These are phyloP conservation scores for Drosophila ficusphila DNA, from an alignment of 1,140 invertebrate genomes.

Conservation along the genomic window DNA sequence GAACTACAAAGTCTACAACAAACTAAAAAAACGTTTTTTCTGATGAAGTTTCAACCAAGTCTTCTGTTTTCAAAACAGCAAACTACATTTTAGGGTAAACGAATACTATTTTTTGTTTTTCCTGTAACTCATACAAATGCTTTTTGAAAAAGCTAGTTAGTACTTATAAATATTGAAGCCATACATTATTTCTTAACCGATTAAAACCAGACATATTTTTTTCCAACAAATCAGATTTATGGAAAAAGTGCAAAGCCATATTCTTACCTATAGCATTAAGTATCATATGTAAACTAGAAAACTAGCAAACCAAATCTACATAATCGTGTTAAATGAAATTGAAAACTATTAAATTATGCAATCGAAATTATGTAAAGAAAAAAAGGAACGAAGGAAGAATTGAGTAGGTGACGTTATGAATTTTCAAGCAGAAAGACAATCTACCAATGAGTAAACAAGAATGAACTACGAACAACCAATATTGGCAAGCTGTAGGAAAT, in stretches of 20 bases:
- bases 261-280: conserved; percentile 23
- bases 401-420: conserved; percentile 50
- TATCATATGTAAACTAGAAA: conserved; percentile 40
- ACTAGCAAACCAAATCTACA: conserved; percentile 47
- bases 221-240: background rate
- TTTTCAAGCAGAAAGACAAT: conserved; percentile 71
- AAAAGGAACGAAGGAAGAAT: conserved; percentile 10
- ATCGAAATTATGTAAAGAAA: conserved; percentile 23
- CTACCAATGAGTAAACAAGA: conserved; percentile 41
- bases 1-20: background rate
- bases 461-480: conserved; percentile 28
- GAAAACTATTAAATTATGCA: conserved; percentile 35
- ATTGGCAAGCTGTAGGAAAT: conserved; percentile 40
- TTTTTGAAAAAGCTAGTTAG: too few relatives aligned
- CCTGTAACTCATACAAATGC: too few relatives aligned
- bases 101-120: too few relatives aligned
- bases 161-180: too few relatives aligned
- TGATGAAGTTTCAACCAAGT: too few relatives aligned
- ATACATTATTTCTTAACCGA: too few relatives aligned
- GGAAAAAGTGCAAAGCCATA: conserved; percentile 37
- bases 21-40: background rate
- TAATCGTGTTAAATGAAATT: conserved; percentile 33
- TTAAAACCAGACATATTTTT: too few relatives aligned
- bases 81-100: background rate
- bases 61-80: conserved; percentile 2